These are phyloP conservation scores for Thysanoteuthis rhombus DNA, from an alignment of 2,888 invertebrate species.

Conservation along the genomic window DNA sequence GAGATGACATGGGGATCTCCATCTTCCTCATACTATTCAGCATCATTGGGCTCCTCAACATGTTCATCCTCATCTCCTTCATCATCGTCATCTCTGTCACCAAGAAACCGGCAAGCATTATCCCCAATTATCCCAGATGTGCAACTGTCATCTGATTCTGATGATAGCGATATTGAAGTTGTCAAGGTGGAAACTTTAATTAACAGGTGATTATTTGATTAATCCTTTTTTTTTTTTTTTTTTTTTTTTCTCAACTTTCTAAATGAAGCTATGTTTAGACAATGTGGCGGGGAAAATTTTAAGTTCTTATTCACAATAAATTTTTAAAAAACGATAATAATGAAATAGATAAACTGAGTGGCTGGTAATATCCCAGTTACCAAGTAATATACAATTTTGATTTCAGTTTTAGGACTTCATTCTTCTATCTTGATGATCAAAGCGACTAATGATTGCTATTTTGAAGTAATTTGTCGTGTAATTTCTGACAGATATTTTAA, in stretches of 20 bases:
- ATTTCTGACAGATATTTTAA: too few relatives aligned
- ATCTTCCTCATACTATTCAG: neutral
- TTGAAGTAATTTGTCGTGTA: too few relatives aligned
- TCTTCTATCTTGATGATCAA: too few relatives aligned
- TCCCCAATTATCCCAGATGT: conserved; percentile 49
- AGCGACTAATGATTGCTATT: too few relatives aligned
- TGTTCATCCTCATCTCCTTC: neutral
- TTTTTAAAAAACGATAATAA: too few relatives aligned
- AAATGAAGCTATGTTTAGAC: too few relatives aligned
- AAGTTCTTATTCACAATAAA: neutral
- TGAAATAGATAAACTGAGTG: too few relatives aligned
- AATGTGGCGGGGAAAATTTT: too few relatives aligned
- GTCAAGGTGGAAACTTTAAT: conserved; percentile 58
- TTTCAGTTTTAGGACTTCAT: too few relatives aligned
- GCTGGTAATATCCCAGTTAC: too few relatives aligned
- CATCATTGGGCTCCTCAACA: neutral
- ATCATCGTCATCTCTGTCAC: neutral
- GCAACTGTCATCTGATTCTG: conserved; percentile 71
- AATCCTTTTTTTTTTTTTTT: neutral
- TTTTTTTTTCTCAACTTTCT: neutral
- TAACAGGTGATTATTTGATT: neutral
- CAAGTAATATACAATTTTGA: too few relatives aligned
- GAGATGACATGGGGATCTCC: neutral
- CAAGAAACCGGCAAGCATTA: neutral
- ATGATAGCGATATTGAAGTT: conserved; percentile 70